Evolutionary conservation across 2,888 invertebrate genomes (phyloP), one percentile per base, ranked within the genome.

Genomic region (Quadriops clusia): DNA sequence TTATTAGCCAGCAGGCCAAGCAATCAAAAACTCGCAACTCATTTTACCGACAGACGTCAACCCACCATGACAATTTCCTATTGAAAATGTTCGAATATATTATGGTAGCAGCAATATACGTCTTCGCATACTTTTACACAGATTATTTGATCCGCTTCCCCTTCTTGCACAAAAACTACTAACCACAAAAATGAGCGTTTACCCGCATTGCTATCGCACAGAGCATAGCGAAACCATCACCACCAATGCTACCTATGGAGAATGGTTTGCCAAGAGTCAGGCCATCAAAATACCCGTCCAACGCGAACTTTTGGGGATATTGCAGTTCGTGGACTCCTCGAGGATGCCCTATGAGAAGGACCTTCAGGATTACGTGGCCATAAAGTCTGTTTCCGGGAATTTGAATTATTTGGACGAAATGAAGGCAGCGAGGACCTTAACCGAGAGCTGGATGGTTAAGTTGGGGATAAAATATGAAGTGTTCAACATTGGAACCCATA

Each of bases 181-280:
- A 24, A 26, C 28, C 20, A 17, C 14, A 8, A 41, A 33, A 32
- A 58, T 59, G 56, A n/a, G n/a, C n/a, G 56, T 56, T n/a, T 58
- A 49, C 38, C 58, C 61, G 0, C 59, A 60, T 36, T 48, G 50
- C 1, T 61, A 56, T 34, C 43, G 61, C 16, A 59, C 52, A 3
- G 57, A 60, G 38, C 58, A 60, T 29, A 61, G 53, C 34, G 58
- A 59, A 53, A 60, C 61, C 3, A 49, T 37, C 37, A 61, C 61
- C 0, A 54, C 60, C 3, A 60, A 51, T 33, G 42, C 49, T 2
- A 42, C 43, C 8, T 61, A 61, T 32, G 61, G 61, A 2, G 53
- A 54, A 29, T 58, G 56, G 32, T 56, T 51, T 36, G 51, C 47
- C 3, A 41, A 41, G 4, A 36, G 38, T 22, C 38, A 44, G 29